Evolutionary conservation across 2,888 invertebrate genomes (phyloP).

Genomic region (Eucera pruinosa): DNA sequence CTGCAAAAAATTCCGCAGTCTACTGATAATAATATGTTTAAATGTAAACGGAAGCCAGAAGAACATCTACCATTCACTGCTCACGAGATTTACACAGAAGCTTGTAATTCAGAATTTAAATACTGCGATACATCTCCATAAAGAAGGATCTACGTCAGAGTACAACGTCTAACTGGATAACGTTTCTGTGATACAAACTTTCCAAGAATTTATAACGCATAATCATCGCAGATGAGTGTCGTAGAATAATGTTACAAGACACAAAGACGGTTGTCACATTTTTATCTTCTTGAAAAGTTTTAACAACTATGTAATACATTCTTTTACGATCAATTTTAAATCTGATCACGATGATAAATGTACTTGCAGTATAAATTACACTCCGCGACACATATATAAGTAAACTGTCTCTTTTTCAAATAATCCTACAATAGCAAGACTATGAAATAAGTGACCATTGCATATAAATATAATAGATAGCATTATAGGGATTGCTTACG

Average conservation of each 20-base stretch:
- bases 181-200: background rate
- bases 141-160: background rate
- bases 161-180: background rate
- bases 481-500: too few species aligned
- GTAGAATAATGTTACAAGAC: background rate
- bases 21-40: too few species aligned
- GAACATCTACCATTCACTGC: background rate
- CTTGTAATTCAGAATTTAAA: conserved; percentile 7
- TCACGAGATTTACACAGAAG: background rate
- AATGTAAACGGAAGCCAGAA: too few species aligned
- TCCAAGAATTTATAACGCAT: background rate
- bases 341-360: background rate
- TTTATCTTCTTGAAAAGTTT: background rate
- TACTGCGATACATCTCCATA: background rate
- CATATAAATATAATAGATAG: too few species aligned
- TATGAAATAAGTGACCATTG: too few species aligned
- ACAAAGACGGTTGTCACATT: background rate
- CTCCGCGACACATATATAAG: too few species aligned
- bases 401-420: too few species aligned
- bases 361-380: too few species aligned
- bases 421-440: too few species aligned
- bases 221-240: background rate
- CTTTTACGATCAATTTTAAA: background rate
- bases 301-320: background rate
- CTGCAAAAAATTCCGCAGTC: too few species aligned